phyloP scores from a whole-genome alignment of 2,888 invertebrate genomes.

The Vannuccia rotundouncinata region DNA sequence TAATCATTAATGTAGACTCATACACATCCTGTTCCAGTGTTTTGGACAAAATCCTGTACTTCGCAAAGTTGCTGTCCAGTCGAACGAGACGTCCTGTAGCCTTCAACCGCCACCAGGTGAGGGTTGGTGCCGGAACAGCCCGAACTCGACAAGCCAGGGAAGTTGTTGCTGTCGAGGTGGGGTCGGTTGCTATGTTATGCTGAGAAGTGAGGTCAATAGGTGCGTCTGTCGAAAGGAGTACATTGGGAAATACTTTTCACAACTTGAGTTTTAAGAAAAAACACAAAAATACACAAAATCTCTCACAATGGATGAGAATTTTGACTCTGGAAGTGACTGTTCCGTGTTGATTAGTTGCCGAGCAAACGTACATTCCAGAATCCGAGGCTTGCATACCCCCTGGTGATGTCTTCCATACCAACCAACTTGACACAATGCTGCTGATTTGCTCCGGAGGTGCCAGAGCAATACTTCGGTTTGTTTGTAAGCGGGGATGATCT shows the following conservation, averaged over 20 bases:
- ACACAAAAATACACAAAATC: too few species aligned
- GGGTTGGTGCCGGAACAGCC: not conserved
- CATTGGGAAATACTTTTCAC: too few species aligned
- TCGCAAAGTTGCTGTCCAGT: too few species aligned
- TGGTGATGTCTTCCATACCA: slow-evolving; percentile 44
- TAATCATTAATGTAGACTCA: too few species aligned
- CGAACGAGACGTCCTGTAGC: too few species aligned
- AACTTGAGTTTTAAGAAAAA: too few species aligned
- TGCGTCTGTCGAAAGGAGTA: too few species aligned
- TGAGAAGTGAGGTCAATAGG: slow-evolving; percentile 42
- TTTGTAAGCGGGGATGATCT: slow-evolving; percentile 32
- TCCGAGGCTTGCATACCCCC: slow-evolving; percentile 40
- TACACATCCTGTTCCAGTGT: too few species aligned
- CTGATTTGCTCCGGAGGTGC: slow-evolving; percentile 43
- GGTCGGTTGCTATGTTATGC: slow-evolving; percentile 43
- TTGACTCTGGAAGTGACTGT: slow-evolving; percentile 39
- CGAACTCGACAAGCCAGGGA: not conserved
- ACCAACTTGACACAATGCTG: slow-evolving; percentile 46
- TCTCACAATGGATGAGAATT: slow-evolving; percentile 43
- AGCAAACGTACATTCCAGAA: slow-evolving; percentile 44
- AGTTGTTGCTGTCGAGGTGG: not conserved
- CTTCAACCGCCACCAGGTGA: slow-evolving; percentile 42
- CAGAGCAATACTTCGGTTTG: slow-evolving; percentile 38
- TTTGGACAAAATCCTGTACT: too few species aligned
- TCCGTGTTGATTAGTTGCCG: slow-evolving; percentile 43